phyloP scores from a whole-genome alignment of 2,888 invertebrate genomes.

The Proisotoma minuta region DNA sequence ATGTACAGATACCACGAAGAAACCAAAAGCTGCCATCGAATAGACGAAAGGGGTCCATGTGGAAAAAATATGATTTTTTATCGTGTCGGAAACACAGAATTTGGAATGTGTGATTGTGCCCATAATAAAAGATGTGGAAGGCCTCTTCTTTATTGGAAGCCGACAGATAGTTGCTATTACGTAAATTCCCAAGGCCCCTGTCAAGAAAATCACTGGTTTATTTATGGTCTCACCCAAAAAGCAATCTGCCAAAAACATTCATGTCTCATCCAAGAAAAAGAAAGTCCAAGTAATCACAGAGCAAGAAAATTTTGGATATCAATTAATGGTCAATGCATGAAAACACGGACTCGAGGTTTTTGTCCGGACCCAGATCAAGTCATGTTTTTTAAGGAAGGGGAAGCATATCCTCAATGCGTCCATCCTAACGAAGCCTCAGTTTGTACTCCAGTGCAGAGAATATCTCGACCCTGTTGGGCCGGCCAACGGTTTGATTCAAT shows the following conservation, averaged over 20 bases:
- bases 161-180: slow-evolving; percentile 41
- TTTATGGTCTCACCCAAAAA: slow-evolving; percentile 37
- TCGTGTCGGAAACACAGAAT: slow-evolving; percentile 35
- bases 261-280: slow-evolving; percentile 17
- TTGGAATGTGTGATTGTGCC: slow-evolving; percentile 43
- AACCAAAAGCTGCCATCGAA: slow-evolving; percentile 33
- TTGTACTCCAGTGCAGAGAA: slow-evolving; percentile 27
- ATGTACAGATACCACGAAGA: slow-evolving; percentile 32
- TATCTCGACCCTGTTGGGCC: slow-evolving; percentile 36
- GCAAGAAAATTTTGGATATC: slow-evolving; percentile 40
- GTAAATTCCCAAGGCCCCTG: slow-evolving; percentile 45
- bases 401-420: slow-evolving; percentile 33
- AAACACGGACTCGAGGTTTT: slow-evolving; percentile 40
- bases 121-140: slow-evolving; percentile 42
- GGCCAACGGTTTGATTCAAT: slow-evolving; percentile 36
- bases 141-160: slow-evolving; percentile 44
- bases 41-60: slow-evolving; percentile 44
- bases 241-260: slow-evolving; percentile 37
- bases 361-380: slow-evolving; percentile 37
- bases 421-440: slow-evolving; percentile 22
- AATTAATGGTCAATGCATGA: slow-evolving; percentile 39
- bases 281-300: slow-evolving; percentile 34
- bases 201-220: slow-evolving; percentile 40
- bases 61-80: slow-evolving; percentile 42
- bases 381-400: slow-evolving; percentile 36